These are phyloP conservation scores for Cyanocitta stelleri DNA, from an alignment of 2,113 vertebrate genomes.

Conservation along the genomic window DNA sequence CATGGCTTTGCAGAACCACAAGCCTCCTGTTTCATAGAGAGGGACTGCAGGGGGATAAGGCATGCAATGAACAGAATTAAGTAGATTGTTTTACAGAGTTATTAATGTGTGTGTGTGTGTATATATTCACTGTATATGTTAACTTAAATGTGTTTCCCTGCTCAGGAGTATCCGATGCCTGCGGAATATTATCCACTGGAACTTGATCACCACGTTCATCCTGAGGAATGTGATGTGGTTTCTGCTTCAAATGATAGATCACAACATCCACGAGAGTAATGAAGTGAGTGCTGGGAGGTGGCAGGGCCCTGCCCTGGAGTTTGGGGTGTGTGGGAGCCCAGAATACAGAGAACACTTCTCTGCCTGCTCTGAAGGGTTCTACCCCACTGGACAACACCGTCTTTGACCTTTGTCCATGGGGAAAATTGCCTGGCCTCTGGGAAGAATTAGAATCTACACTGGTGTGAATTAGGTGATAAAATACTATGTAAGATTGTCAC, in stretches of 20 bases:
- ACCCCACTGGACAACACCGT: no score
- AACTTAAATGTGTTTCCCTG: not conserved
- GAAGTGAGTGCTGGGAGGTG: conserved; percentile 74
- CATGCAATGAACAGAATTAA: not conserved
- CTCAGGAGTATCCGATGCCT: conserved; percentile 94
- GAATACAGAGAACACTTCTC: no score
- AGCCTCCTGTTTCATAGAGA: not conserved
- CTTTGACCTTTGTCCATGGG: no score
- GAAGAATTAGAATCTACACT: no score
- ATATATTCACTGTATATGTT: not conserved
- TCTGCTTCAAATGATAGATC: conserved; percentile 92
- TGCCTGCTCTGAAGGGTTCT: no score
- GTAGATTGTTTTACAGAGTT: not conserved
- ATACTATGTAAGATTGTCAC: no score
- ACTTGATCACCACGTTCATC: conserved; percentile 95
- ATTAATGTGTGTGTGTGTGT: not conserved
- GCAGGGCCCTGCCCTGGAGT: not conserved
- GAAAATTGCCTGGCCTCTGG: no score
- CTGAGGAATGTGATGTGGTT: conserved; percentile 94
- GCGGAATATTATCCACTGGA: conserved; percentile 98
- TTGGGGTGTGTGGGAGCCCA: not conserved
- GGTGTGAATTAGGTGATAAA: no score
- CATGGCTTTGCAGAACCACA: not conserved
- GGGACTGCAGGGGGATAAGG: not conserved
- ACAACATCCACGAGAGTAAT: conserved; percentile 92